Evolutionary conservation across 1,140 invertebrate genomes (phyloP).

Genomic region (Caerostris extrusa): DNA sequence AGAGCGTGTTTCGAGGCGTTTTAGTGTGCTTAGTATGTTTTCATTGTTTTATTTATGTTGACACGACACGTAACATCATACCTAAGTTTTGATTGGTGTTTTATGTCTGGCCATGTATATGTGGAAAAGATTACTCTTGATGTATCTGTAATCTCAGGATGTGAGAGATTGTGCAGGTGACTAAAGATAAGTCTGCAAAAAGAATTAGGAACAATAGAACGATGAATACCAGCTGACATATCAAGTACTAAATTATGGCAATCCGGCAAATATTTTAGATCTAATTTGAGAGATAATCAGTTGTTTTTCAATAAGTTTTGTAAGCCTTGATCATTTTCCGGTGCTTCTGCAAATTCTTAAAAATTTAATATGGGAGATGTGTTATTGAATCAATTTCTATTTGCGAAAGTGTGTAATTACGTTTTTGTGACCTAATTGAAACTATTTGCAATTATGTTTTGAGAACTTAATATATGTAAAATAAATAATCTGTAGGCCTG

Average conservation of each 20-base stretch:
- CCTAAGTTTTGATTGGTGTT: constrained; percentile 78
- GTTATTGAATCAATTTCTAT: too few species aligned
- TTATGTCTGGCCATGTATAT: constrained; percentile 82
- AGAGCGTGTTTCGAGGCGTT: constrained; percentile 78
- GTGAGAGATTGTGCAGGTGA: constrained; percentile 79
- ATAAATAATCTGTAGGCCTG: too few species aligned
- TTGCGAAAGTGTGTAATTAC: too few species aligned
- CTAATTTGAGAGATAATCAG: background rate
- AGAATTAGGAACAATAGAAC: constrained; percentile 2
- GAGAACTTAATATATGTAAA: too few species aligned
- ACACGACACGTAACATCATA: constrained; percentile 77
- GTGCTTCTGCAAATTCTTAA: too few species aligned
- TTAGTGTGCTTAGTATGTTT: constrained; percentile 44
- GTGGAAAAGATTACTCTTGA: constrained; percentile 80
- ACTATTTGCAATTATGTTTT: too few species aligned
- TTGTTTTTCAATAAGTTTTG: too few species aligned
- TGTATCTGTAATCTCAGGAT: constrained; percentile 79
- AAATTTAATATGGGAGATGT: too few species aligned
- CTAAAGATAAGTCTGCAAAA: constrained; percentile 77
- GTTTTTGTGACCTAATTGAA: too few species aligned
- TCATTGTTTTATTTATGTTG: constrained; percentile 78
- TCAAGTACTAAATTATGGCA: background rate
- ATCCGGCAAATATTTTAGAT: background rate
- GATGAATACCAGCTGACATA: background rate
- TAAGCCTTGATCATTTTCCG: too few species aligned